These are phyloP conservation scores for Cistogaster globosa DNA, from an alignment of 2,888 invertebrate genomes.

Conservation along the genomic window DNA sequence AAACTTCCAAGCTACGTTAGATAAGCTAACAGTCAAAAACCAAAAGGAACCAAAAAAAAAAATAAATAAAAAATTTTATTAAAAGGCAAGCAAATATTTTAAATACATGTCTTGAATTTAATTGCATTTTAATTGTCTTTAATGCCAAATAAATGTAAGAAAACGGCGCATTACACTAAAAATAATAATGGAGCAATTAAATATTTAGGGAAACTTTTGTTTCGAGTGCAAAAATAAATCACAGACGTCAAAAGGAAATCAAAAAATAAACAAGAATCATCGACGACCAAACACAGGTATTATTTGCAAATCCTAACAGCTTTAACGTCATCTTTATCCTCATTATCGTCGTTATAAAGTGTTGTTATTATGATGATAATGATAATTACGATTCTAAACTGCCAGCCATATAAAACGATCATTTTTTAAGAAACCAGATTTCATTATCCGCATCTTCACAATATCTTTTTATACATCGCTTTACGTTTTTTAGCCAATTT, in stretches of 20 bases:
- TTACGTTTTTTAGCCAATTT: background rate
- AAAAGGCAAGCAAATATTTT: conserved; percentile 1
- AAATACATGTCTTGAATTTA: conserved; percentile 44
- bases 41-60: background rate
- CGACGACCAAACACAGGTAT: conserved; percentile 17
- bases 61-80: background rate
- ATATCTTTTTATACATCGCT: background rate
- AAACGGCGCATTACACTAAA: conserved; percentile 46
- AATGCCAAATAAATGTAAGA: conserved; percentile 59
- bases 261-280: conserved; percentile 16
- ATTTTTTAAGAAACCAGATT: conserved; percentile 35
- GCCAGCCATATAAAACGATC: conserved; percentile 49
- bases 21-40: background rate
- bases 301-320: conserved; percentile 35
- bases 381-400: conserved; percentile 40
- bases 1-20: background rate
- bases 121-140: conserved; percentile 69
- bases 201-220: conserved; percentile 11
- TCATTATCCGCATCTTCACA: conserved; percentile 6
- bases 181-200: conserved; percentile 17
- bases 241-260: background rate
- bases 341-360: background rate
- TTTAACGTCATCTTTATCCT: conserved; percentile 6
- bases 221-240: conserved; percentile 30
- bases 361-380: conserved; percentile 13